Percentiles rank a stretch among this genome's conserved stretches.
These are phyloP conservation scores for Peromyscus californicus DNA, from an alignment of 2,113 vertebrate genomes.

Conservation along the genomic window DNA sequence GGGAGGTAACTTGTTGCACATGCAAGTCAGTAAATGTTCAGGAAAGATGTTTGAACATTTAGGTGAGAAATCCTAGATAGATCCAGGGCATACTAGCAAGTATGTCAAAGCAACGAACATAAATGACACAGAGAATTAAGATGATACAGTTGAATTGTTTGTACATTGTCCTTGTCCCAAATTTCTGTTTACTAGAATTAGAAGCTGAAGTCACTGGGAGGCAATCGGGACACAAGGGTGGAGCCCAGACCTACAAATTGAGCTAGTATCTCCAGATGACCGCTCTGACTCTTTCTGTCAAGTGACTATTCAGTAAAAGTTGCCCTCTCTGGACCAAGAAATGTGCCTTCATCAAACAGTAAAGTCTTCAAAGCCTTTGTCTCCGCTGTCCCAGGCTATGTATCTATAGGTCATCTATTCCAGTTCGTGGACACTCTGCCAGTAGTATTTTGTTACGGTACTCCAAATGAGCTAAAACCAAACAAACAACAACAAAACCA, in stretches of 20 bases:
- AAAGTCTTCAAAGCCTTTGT: neutral
- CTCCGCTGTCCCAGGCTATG: neutral
- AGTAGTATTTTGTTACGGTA: too few species aligned
- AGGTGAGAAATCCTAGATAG: neutral
- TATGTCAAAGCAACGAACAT: neutral
- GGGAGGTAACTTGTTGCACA: neutral
- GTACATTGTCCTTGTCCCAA: neutral
- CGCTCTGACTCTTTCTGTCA: neutral
- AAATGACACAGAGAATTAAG: neutral
- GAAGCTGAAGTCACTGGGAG: neutral
- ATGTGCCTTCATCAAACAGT: neutral
- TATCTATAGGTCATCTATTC: neutral
- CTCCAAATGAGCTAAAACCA: neutral
- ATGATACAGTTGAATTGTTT: neutral
- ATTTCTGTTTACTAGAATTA: neutral
- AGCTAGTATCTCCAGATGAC: neutral
- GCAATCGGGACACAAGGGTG: too few species aligned
- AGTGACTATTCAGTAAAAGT: too few species aligned
- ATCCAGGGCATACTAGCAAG: fast-evolving
- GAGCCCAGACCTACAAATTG: neutral
- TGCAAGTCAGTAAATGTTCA: neutral
- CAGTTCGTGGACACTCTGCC: neutral
- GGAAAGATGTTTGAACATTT: fast-evolving
- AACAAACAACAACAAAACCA: neutral
- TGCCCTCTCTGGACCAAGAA: neutral